Conservation (phyloP, 2,113 vertebrate genomes). For the Pangasianodon hypophthalmus region DNA sequence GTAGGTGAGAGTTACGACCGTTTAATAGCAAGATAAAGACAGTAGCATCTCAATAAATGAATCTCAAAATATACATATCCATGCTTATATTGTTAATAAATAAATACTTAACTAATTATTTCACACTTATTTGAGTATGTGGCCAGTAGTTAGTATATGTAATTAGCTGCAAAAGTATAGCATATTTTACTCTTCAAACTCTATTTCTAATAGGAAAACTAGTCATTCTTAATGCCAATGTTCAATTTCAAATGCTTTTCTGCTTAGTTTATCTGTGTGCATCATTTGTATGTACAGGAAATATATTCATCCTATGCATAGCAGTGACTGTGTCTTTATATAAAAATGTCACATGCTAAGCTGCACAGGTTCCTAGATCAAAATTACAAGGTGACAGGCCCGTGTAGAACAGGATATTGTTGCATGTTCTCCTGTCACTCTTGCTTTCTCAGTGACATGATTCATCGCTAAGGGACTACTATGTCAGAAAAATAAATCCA, state of each 20-base stretch:
- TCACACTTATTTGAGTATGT: neutral
- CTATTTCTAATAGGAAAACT: neutral
- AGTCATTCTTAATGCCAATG: neutral
- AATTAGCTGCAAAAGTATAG: neutral
- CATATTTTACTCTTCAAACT: neutral
- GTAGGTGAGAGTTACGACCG: neutral
- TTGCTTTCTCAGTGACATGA: neutral
- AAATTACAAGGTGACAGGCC: slow-evolving; percentile 16
- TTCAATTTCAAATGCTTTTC: neutral
- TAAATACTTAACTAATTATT: neutral
- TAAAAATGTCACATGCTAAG: slow-evolving; percentile 7
- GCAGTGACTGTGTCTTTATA: neutral
- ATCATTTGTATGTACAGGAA: neutral
- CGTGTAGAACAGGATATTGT: slow-evolving; percentile 24
- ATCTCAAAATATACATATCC: neutral
- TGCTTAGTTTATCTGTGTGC: neutral
- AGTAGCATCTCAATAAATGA: neutral
- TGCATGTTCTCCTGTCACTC: slow-evolving; percentile 26
- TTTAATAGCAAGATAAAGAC: neutral
- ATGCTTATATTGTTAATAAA: neutral
- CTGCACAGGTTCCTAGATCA: slow-evolving; percentile 8
- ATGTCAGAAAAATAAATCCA: slow-evolving; percentile 8
- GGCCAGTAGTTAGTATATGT: neutral
- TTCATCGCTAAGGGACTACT: neutral
- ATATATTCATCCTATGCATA: neutral